Evolutionary conservation across 2,888 invertebrate species (phyloP).

Genomic region (Carterocephalus palaemon): DNA sequence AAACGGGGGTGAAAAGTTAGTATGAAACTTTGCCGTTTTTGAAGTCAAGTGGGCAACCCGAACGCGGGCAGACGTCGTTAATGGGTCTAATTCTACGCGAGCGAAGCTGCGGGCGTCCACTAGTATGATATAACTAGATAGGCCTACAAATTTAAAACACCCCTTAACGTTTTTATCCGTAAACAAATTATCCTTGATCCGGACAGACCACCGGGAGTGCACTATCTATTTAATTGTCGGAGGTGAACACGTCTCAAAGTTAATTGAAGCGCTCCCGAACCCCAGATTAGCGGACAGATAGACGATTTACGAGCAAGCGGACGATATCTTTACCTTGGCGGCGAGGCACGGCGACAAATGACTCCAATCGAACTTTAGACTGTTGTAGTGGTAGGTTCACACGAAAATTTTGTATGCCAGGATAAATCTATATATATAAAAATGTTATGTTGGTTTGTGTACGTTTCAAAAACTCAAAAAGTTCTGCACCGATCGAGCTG

Average conservation of each 20-base stretch:
- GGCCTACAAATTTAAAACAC: too few species aligned
- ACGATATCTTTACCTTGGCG: conserved; percentile 27
- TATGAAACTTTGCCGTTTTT: too few species aligned
- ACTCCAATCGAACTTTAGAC: background rate
- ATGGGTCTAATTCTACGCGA: too few species aligned
- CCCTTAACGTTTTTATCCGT: conserved; percentile 15
- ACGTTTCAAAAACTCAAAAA: too few species aligned
- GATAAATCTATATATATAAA: too few species aligned
- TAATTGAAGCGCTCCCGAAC: conserved; percentile 61
- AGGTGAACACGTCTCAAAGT: conserved; percentile 65
- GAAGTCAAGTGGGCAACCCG: too few species aligned
- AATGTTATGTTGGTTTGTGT: too few species aligned
- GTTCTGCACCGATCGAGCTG: too few species aligned
- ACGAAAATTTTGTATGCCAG: background rate
- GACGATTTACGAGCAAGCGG: conserved; percentile 50
- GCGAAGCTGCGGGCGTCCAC: too few species aligned
- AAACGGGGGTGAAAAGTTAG: too few species aligned
- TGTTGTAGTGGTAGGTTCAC: background rate
- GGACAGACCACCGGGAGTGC: conserved; percentile 62
- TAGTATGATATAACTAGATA: too few species aligned
- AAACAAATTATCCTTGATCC: conserved; percentile 20
- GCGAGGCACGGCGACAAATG: background rate
- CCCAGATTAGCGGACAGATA: conserved; percentile 55
- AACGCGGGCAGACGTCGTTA: too few species aligned
- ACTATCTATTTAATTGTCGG: conserved; percentile 70